Evolutionary conservation across 2,888 invertebrate genomes (phyloP), one percentile per base, ranked within the genome.

Genomic region (Conistra vaccinii): DNA sequence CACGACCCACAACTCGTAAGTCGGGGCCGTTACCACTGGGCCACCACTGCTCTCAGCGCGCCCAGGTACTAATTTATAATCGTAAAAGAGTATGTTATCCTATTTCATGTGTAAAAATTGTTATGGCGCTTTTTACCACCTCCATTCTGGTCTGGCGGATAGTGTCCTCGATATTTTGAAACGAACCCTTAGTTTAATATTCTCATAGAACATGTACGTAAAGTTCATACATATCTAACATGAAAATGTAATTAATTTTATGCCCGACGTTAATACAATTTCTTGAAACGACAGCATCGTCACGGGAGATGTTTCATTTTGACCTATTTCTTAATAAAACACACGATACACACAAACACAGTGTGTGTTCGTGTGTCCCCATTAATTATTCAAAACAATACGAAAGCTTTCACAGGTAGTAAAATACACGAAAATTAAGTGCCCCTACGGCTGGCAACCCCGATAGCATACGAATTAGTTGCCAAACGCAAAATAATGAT

Each of bases 401-500:
- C 29, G 35, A 70, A 83, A 74, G 35, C 72, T 68, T 76, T 58
- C 67, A 69, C 84, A 77, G 71, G 71, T 78, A 73, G 39, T 76
- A 61, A 77, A 83, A 74, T 76, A 74, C 55, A 55, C 60, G 48
- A 75, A 79, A 76, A 82, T 78, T 70, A 74, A 74, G 74, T 80
- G 67, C 55, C 73, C 51, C 12, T n/a, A 53, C 71, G 29, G 57
- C 55, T 81, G 73, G 75, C 70, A 51, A 26, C 72, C n/a, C 67
- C 29, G 73, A 83, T 78, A 75, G 80, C 76, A 78, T 87, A 80
- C 66, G 80, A 86, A 86, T 87, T 85, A 84, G 81, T 83, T 58
- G 66, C 60, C 74, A 81, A 83, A 85, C 81, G 75, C 71, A 73
- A 85, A 85, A 85, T 87, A 85, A 86, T 80, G 78, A 81, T 77